Evolutionary conservation across 2,888 invertebrate genomes (phyloP), one percentile per base, ranked within the genome.

Genomic region (Tupiocoris notatus): DNA sequence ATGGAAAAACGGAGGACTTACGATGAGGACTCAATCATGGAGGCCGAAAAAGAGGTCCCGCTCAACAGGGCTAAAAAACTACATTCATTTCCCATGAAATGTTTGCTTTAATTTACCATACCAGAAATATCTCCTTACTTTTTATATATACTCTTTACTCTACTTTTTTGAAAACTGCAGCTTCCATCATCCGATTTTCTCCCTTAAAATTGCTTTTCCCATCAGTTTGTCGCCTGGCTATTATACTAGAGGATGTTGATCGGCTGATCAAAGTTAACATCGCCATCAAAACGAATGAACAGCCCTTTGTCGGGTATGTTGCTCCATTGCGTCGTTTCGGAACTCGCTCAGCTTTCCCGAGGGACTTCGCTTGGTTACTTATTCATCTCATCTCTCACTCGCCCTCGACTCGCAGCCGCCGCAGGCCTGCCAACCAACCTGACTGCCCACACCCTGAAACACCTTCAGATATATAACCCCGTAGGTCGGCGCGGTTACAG

Each of bases 391-490:
- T 59, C 59, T n/a, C n/a, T 59, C 59, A 59, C 59, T 20, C 20
- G 17, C 7, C n/a, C 20, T 59, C 59, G 16, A 59, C 59, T 20
- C 20, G 17, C 7, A 3, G 3, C n/a, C 59, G 16, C 59, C 59
- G 7, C 59, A 39, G 39, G 39, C 39, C 12, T 39, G 39, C 39
- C 39, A 39, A 39, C 67, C 65, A 39, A 16, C 22, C 67, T 56
- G 16, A 16, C 21, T 20, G 54, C 22, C 57, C 21, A 56, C 12
- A 7, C 57, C 21, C 67, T 67, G 21, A 67, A 67, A 67, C 67
- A 67, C 67, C 67, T 39, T 56, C 67, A 67, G 67, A 67, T 67
- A 67, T 67, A 67, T 67, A 67, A 67, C 67, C 67, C 54, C 67
- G 67, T 39, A 39, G 39, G 39, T 39, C 12, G 56, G 39, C 57